Evolutionary conservation across 2,888 invertebrate species (phyloP), one percentile per base, ranked within the genome.

Genomic region (Ditylenchus weischeri): DNA sequence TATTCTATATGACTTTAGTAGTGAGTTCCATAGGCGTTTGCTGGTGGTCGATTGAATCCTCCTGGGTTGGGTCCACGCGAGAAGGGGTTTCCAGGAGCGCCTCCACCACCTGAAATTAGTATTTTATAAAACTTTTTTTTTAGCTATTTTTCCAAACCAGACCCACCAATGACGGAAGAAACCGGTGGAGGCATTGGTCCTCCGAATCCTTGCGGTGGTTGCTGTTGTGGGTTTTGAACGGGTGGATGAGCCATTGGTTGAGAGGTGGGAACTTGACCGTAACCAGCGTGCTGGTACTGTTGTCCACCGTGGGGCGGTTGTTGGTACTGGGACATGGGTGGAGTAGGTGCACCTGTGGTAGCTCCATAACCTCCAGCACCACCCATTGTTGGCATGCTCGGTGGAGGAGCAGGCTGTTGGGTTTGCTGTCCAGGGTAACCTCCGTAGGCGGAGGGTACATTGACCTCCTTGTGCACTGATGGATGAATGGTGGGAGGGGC

Each of bases 151-250:
- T 29, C 29, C 2, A 29, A 29, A 43, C 5, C 2, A 50, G 21
- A 50, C 59, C 6, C 23, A 59, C 59, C 59, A 29, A 59, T 59
- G n/a, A 59, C 59, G 1, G 59, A 35, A 59, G 59, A 59, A 43
- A 59, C 23, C 11, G 59, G 59, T 3, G 59, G 59, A 35, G 59
- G 59, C 57, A 29, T 23, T 6, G 57, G 57, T 7, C 23, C 57
- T 54, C 57, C 57, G 7, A 29, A 54, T 29, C 57, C 57, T 54
- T 23, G 57, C 29, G 59, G 19, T 29, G 36, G 36, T 59, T 21
- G 19, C 23, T 21, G 59, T 36, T 59, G 59, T 38, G 35, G 29
- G 29, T 29, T 21, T 59, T 59, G 59, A 43, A 11, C 29, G 23
- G 54, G 54, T 29, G 54, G 54, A 11, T 4, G 54, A 29, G 54